Evolutionary conservation across 2,113 vertebrate species (phyloP).

Genomic region (Macrotis lagotis): DNA sequence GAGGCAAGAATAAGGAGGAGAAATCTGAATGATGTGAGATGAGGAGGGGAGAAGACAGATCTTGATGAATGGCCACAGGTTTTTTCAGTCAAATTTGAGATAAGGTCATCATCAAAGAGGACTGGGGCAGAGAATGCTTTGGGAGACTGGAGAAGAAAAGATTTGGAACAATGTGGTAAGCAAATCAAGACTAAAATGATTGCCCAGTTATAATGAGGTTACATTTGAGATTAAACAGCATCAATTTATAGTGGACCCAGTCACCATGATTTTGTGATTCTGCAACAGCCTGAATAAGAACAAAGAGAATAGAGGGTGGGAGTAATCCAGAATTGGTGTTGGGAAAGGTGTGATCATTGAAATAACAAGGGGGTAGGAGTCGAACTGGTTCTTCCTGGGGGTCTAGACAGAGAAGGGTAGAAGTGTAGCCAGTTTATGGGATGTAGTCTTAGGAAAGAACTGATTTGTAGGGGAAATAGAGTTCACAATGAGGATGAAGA

Average conservation of each 20-base stretch:
- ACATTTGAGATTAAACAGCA: background rate
- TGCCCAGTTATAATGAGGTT: background rate
- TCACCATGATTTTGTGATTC: background rate
- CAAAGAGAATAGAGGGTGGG: no score
- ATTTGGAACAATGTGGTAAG: background rate
- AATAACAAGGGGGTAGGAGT: no score
- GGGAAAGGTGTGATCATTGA: no score
- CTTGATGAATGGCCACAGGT: background rate
- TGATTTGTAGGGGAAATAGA: no score
- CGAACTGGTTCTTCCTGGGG: no score
- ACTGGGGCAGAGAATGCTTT: background rate
- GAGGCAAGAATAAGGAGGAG: background rate
- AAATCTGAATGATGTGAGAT: background rate
- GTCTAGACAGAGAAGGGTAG: no score
- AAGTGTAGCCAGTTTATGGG: no score
- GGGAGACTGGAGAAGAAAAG: background rate
- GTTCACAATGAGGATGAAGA: no score
- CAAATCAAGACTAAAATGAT: background rate
- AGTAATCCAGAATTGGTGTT: no score
- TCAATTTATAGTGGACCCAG: background rate
- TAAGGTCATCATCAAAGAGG: background rate
- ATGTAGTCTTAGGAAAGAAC: no score
- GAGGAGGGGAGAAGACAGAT: background rate
- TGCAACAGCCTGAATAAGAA: no score
- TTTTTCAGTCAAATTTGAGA: background rate